phyloP scores from a whole-genome alignment of 53 echinoderm and acorn worm species.

The Echinarachnius parma region DNA sequence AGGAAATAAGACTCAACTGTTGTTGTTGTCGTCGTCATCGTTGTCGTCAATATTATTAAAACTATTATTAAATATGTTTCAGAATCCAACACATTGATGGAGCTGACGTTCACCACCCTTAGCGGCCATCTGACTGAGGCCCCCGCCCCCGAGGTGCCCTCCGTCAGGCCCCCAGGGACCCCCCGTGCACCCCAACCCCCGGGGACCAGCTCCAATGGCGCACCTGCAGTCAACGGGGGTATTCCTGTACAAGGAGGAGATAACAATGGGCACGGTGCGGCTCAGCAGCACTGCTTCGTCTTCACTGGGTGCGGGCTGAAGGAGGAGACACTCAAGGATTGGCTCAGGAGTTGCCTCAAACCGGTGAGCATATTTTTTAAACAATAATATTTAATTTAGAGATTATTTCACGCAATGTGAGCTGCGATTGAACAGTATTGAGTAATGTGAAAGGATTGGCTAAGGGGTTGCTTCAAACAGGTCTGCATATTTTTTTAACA shows the following conservation, averaged over 20 bases:
- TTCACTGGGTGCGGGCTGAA: conserved; percentile 78
- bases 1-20: too few relatives aligned
- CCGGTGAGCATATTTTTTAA: conserved; percentile 63
- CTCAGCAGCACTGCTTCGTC: conserved; percentile 51
- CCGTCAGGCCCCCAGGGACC: conserved; percentile 47
- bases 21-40: too few relatives aligned
- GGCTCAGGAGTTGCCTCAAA: conserved; percentile 77
- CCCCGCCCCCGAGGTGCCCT: conserved; percentile 40
- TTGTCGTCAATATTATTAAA: too few relatives aligned
- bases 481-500: too few relatives aligned
- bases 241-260: conserved; percentile 24
- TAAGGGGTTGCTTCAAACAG: too few relatives aligned
- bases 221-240: conserved; percentile 18
- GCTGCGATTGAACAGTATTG: neutral
- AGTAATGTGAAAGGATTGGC: too few relatives aligned
- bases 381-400: too few relatives aligned
- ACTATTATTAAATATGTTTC: too few relatives aligned
- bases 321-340: conserved; percentile 62
- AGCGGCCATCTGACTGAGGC: conserved; percentile 69
- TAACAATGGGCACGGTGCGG: conserved; percentile 29
- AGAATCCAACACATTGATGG: conserved; percentile 79
- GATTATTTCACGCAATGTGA: neutral
- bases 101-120: conserved; percentile 67
- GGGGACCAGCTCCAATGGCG: conserved; percentile 1
- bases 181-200: conserved; percentile 30